These are phyloP conservation scores for Linnaemya vulpina DNA, from an alignment of 2,888 invertebrate genomes.

Conservation along the genomic window DNA sequence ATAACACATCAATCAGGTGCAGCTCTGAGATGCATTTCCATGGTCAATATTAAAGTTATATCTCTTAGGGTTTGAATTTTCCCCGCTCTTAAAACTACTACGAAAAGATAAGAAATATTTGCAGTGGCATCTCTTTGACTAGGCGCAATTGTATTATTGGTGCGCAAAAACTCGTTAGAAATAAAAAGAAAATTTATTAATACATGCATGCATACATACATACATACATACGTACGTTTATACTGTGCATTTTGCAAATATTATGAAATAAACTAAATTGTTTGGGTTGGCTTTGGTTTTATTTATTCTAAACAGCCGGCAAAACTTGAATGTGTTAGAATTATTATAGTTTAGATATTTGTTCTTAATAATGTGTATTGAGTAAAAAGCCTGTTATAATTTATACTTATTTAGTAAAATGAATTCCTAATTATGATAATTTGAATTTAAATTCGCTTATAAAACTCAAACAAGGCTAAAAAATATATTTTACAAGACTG, in stretches of 20 bases:
- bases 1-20: too few species aligned
- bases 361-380: conserved; percentile 1
- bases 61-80: background rate
- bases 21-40: too few species aligned
- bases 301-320: conserved; percentile 49
- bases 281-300: conserved; percentile 15
- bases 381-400: conserved; percentile 1
- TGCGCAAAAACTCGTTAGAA: background rate
- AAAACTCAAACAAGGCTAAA: conserved; percentile 20
- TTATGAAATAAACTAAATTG: background rate
- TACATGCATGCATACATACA: too few species aligned
- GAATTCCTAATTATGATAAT: conserved; percentile 35
- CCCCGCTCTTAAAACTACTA: background rate
- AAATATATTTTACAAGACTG: background rate
- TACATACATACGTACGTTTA: background rate
- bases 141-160: background rate
- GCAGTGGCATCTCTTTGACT: background rate
- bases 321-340: conserved; percentile 25
- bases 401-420: background rate
- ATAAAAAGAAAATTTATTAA: background rate
- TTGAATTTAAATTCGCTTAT: conserved; percentile 9
- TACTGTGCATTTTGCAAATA: background rate
- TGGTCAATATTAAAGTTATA: too few species aligned
- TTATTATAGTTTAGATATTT: conserved; percentile 15
- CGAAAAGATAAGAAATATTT: background rate